phyloP scores from a whole-genome alignment of 2,888 invertebrate genomes.

The Calameuta idolon region DNA sequence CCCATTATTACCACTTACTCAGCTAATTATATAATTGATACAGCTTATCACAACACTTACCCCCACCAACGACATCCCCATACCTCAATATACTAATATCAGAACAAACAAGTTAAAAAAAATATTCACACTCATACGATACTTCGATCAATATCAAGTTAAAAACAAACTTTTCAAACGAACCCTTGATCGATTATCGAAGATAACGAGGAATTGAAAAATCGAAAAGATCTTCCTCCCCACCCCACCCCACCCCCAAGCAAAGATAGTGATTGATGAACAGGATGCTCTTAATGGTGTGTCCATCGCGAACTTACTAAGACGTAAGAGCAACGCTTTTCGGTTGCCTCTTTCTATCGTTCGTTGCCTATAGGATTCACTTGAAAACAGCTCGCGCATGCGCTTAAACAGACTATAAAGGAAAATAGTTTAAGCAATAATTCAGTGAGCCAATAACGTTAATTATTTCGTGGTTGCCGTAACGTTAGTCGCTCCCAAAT shows the following conservation, averaged over 20 bases:
- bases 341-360: not conserved
- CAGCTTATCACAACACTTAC: constrained; percentile 8
- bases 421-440: constrained; percentile 9
- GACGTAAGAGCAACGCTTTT: not conserved
- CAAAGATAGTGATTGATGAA: constrained; percentile 37
- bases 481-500: constrained; percentile 4
- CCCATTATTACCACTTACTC: constrained; percentile 35
- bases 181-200: constrained; percentile 1
- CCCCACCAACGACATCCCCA: not conserved
- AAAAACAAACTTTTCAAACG: not conserved
- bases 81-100: not conserved
- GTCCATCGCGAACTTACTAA: constrained; percentile 6
- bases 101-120: not conserved
- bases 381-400: not conserved
- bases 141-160: not conserved
- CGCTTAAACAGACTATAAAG: not conserved
- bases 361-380: not conserved
- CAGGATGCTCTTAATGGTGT: constrained; percentile 32
- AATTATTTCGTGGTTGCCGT: constrained; percentile 19
- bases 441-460: constrained; percentile 18
- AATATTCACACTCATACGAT: not conserved
- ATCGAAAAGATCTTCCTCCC: constrained; percentile 34
- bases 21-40: constrained; percentile 32
- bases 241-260: not conserved
- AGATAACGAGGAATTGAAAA: constrained; percentile 19